Conservation (phyloP, 2,888 invertebrate species). For the Elmis aenea region DNA sequence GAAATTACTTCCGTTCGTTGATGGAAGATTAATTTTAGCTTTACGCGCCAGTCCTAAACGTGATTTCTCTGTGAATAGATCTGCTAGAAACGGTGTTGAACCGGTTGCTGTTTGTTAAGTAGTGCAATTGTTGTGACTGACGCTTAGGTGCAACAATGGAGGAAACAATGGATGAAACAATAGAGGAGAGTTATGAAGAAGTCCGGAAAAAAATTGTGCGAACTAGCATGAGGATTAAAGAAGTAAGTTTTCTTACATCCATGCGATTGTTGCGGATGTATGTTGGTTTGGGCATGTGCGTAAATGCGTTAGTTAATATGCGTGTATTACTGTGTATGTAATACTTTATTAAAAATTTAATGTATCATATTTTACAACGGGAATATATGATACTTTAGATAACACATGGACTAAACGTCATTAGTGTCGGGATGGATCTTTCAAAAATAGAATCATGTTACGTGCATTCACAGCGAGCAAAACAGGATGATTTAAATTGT, state of each 20-base stretch:
- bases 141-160: conserved; percentile 18
- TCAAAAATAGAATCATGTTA: conserved; percentile 23
- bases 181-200: conserved; percentile 65
- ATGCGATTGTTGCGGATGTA: neutral
- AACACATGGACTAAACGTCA: conserved; percentile 10
- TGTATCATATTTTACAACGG: too few relatives aligned
- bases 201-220: conserved; percentile 65
- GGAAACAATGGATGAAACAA: conserved; percentile 59
- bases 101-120: conserved; percentile 19
- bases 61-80: conserved; percentile 36
- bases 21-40: conserved; percentile 32
- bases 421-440: conserved; percentile 24
- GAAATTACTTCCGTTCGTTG: conserved; percentile 19
- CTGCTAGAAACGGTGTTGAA: conserved; percentile 18
- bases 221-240: conserved; percentile 67
- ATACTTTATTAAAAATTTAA: too few relatives aligned
- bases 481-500: too few relatives aligned
- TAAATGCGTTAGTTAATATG: too few relatives aligned
- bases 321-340: too few relatives aligned
- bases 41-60: conserved; percentile 39
- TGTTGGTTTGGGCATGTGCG: too few relatives aligned
- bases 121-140: conserved; percentile 22
- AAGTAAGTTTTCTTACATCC: conserved; percentile 65
- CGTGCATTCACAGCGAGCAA: too few relatives aligned
- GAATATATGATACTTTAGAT: too few relatives aligned